phyloP scores from a whole-genome alignment of 2,888 invertebrate genomes.

The Sphaerophoria taeniata region DNA sequence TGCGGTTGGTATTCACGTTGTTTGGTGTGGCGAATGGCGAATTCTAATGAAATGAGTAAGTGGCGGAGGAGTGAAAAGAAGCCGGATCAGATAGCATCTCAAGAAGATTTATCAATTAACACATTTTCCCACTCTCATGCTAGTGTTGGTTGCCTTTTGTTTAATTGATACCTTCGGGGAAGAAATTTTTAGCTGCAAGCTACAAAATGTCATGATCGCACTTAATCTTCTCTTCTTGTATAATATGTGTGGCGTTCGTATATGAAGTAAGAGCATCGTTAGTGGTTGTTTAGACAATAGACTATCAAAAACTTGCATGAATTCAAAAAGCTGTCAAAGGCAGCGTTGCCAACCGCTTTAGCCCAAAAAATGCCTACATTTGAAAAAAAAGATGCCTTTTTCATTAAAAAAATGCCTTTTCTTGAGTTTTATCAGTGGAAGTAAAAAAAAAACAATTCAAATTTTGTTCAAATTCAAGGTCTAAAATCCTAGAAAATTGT shows the following conservation, averaged over 20 bases:
- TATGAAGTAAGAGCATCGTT: too few species aligned
- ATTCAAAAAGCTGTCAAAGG: too few species aligned
- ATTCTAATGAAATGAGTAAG: not conserved
- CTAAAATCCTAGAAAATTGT: too few species aligned
- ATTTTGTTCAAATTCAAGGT: too few species aligned
- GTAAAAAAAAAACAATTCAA: too few species aligned
- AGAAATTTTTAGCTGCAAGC: slow-evolving; percentile 1
- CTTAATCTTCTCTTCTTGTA: not conserved
- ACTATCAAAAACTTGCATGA: too few species aligned
- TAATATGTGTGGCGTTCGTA: not conserved
- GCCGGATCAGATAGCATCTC: slow-evolving; percentile 17
- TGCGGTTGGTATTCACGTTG: not conserved
- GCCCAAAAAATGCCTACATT: too few species aligned
- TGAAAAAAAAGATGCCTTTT: too few species aligned
- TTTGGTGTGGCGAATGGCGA: slow-evolving; percentile 11
- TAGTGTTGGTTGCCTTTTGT: not conserved
- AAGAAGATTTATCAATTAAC: slow-evolving; percentile 29
- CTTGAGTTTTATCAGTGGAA: too few species aligned
- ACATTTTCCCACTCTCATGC: not conserved
- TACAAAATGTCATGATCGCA: slow-evolving; percentile 18
- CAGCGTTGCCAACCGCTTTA: too few species aligned
- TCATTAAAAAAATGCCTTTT: too few species aligned
- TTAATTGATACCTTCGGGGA: not conserved
- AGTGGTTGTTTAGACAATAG: too few species aligned
- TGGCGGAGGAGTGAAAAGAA: slow-evolving; percentile 12